Percentiles rank a stretch among this genome's conserved stretches.
Evolutionary conservation across 2,888 invertebrate species (phyloP).

Genomic region (Dorcus hopei): DNA sequence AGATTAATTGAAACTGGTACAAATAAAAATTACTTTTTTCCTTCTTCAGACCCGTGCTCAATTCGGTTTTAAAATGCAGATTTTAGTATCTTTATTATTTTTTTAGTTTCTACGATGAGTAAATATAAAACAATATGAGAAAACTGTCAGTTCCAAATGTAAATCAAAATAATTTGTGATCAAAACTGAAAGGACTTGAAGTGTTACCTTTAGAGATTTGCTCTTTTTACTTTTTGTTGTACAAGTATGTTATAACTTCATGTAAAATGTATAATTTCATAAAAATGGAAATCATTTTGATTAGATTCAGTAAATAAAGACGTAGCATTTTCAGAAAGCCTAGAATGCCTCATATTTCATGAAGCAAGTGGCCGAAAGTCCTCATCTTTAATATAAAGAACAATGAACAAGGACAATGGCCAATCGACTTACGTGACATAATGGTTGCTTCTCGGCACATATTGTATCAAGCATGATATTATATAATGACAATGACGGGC

Average conservation of each 20-base stretch:
- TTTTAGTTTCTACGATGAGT: too few species aligned
- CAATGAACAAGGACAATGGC: constrained; percentile 46
- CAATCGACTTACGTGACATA: constrained; percentile 50
- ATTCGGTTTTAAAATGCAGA: too few species aligned
- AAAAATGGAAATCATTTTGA: too few species aligned
- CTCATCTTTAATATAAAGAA: constrained; percentile 46
- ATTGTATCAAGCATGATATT: constrained; percentile 50
- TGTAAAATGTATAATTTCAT: neutral
- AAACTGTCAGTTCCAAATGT: too few species aligned
- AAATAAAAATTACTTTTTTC: too few species aligned
- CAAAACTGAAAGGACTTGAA: too few species aligned
- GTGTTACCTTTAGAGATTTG: too few species aligned
- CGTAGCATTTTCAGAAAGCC: neutral
- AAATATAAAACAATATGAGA: too few species aligned
- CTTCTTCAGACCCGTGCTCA: too few species aligned
- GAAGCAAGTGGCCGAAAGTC: constrained; percentile 14
- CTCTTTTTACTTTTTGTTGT: neutral
- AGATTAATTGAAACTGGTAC: too few species aligned
- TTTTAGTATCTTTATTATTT: too few species aligned
- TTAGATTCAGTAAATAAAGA: neutral
- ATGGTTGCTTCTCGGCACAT: constrained; percentile 45
- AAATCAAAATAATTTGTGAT: too few species aligned
- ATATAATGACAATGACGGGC: constrained; percentile 48
- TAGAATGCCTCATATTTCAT: neutral
- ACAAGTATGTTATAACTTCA: neutral